Base-by-base conservation (phyloP, 2,113 vertebrate genomes). In the Ornithorhynchus anatinus region DNA sequence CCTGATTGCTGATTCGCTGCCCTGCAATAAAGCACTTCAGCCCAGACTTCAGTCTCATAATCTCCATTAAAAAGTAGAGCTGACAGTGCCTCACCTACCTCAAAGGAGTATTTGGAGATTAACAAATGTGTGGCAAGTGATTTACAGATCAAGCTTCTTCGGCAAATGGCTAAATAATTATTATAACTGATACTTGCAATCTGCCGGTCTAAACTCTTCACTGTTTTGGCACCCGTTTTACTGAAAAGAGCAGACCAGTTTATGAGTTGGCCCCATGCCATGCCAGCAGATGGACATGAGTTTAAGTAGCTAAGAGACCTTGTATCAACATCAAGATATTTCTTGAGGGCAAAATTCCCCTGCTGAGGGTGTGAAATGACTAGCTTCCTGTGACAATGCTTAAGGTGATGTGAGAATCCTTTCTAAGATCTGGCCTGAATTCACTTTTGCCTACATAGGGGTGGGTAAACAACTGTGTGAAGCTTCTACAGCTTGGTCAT, bases 191-290 rank as follows among this genome's bases (percentile, higher is more conserved):
- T 85, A 74, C 61, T 52, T 27, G 4, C 60, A 37, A 65, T 86
- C 75, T 51, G 27, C 77, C 78, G 80, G 53, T 72, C 75, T 52
- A 80, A 83, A 75, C 79, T 73, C 77, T 77, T 63, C 64, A 42
- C 35, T 52, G 56, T 61, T 69, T 68, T 87, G 87, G 87, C 77
- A 84, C 77, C 73, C 65, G 68, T 50, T 47, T 80, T 53, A 60
- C 83, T 88, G 83, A 88, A 84, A 84, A 88, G 81, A 84, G 79
- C 62, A 84, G 74, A 70, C 79, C 71, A 51, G 70, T 67, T 47
- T 79, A 75, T 74, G 66, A 78, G 69, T 38, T 82, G 85, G 81
- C 84, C 44, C 10, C 8, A 23, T 70, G 51, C 67, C 81, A 71
- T 5, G 2, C 1, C 7, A 43, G 74, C 86, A 89, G 86, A 89